Base-by-base conservation (phyloP, 2,888 invertebrate genomes). In the Orthosia gracilis region DNA sequence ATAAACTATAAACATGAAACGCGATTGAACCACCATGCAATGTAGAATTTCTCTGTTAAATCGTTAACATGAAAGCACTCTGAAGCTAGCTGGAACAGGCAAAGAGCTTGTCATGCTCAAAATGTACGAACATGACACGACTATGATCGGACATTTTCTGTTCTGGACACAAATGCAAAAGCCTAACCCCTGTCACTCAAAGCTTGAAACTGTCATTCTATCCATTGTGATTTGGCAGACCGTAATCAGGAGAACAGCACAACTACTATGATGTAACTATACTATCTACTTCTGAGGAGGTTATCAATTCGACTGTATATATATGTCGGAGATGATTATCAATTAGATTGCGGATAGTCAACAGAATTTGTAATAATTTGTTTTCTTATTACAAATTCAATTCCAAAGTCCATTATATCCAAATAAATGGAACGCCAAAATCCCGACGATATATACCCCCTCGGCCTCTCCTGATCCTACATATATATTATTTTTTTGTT, bases 81-180 rank as follows among this genome's bases (percentile, higher is more conserved):
- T 21, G 12, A 21, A 50, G 15, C 18, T 21, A 45, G 13, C 4
- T 31, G 31, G 17, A 40, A 23, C 15, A 23, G 23, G 12, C 31
- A 68, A 76, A 68, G 68, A 47, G 21, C 23, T 17, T n/a, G 68
- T 74, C 68, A 68, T 40, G 52, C 23, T 52, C 31, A 17, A 59
- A 45, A 75, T 74, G 18, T 65, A 31, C 13, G 18, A 12, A 52
- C 66, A 66, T 74, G 58, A 58, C 57, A 13, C 21, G 45, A 26
- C 40, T 40, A 31, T 52, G 50, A 21, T 52, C 45, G 45, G 26
- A 3, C 11, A 58, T 45, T 58, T 74, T 66, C 73, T 13, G 57
- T 21, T 50, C n/a, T n/a, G 7, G 31, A 2, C 23, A 50, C 45
- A 13, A 59, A 66, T 66, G 58, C 50, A 45, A 9, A 21, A 18